phyloP scores from a whole-genome alignment of 1,140 invertebrate species.

The Philotrypesis tridentata region DNA sequence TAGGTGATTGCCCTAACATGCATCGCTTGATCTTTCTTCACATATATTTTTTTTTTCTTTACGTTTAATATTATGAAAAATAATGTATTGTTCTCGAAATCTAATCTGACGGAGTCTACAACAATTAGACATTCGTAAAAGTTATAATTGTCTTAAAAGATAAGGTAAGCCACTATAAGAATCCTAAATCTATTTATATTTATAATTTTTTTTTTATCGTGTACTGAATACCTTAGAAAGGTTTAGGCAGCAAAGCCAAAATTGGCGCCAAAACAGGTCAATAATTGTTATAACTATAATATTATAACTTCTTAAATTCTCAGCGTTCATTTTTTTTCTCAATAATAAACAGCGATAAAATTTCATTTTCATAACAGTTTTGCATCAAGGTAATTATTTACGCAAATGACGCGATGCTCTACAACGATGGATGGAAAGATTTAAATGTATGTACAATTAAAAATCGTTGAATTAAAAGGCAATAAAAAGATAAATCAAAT shows the following conservation, averaged over 20 bases:
- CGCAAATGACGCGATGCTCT: background rate
- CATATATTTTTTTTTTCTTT: background rate
- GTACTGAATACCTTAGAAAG: slow-evolving; percentile 20
- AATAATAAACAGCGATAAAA: background rate
- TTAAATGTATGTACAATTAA: background rate
- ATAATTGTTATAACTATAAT: background rate
- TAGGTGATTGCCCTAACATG: background rate
- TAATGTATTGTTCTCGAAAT: slow-evolving; percentile 6
- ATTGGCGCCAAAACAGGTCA: slow-evolving; percentile 5
- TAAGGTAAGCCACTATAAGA: slow-evolving; percentile 24
- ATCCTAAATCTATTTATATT: slow-evolving; percentile 9
- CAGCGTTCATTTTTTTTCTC: background rate
- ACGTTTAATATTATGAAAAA: background rate
- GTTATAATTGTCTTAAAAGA: background rate
- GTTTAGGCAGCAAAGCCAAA: slow-evolving; percentile 8
- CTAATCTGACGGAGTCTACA: slow-evolving; percentile 1
- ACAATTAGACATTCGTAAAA: slow-evolving; percentile 5
- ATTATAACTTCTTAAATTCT: background rate
- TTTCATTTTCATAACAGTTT: background rate
- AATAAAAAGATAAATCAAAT: background rate
- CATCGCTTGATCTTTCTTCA: background rate
- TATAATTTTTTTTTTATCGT: slow-evolving; percentile 2
- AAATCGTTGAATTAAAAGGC: background rate
- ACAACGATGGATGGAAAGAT: background rate
- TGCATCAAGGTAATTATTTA: background rate